Evolutionary conservation across 2,113 vertebrate genomes (phyloP).

Genomic region (Myanophis thanlyinensis): DNA sequence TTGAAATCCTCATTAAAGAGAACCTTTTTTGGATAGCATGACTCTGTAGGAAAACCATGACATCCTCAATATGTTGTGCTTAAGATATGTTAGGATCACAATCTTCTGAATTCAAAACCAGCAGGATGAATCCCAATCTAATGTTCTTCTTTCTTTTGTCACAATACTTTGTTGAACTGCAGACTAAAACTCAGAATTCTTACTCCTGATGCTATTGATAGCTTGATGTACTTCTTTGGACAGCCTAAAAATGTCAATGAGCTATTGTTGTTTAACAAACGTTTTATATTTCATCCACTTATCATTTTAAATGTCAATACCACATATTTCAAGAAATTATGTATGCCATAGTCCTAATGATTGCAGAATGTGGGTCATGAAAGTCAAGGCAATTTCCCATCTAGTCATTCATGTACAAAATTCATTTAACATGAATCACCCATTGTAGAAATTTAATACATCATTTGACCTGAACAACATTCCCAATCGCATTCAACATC

Average conservation of each 20-base stretch:
- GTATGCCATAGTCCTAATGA: not conserved
- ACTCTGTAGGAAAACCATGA: not conserved
- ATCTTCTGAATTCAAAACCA: not conserved
- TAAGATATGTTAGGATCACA: not conserved
- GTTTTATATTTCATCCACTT: not conserved
- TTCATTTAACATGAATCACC: not conserved
- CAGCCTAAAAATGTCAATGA: not conserved
- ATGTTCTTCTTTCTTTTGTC: not conserved
- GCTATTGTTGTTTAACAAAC: not conserved
- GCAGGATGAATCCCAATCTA: not conserved
- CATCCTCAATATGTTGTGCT: not conserved
- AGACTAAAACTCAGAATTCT: not conserved
- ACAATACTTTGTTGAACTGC: not conserved
- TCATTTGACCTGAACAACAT: slow-evolving; percentile 43
- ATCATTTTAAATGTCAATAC: not conserved
- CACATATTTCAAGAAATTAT: not conserved
- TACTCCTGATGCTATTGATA: not conserved
- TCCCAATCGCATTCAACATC: slow-evolving; percentile 44
- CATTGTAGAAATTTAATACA: slow-evolving; percentile 20
- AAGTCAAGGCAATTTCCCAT: not conserved
- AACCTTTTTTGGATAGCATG: not conserved
- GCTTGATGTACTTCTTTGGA: not conserved
- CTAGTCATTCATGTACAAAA: not conserved
- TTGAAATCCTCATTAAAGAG: not conserved
- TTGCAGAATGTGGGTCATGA: not conserved